These are phyloP conservation scores for Apodemia duryi DNA, from an alignment of 2,888 invertebrate species.

Conservation along the genomic window DNA sequence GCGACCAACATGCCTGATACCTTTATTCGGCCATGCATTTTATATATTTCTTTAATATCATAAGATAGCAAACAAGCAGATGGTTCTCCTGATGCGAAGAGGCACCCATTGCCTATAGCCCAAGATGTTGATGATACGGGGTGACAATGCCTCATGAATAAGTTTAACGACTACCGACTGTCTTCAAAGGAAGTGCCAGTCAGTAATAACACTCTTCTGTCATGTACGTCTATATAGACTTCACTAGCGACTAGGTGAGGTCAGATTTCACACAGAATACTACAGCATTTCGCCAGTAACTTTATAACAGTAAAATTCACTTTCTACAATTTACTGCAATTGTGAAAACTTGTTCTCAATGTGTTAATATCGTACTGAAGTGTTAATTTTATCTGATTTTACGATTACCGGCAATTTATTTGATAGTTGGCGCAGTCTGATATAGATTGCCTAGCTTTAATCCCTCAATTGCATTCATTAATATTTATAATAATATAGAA, in stretches of 20 bases:
- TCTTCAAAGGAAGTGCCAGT: no score
- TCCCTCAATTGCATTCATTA: constrained; percentile 1
- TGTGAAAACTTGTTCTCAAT: constrained; percentile 25
- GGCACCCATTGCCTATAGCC: no score
- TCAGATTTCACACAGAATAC: neutral
- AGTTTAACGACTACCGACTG: no score
- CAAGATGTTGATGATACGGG: no score
- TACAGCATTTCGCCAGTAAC: constrained; percentile 25
- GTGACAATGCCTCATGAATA: no score
- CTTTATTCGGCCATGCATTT: no score
- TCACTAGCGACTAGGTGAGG: neutral
- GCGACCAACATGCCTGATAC: no score
- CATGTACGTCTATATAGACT: neutral
- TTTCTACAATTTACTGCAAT: constrained; percentile 33
- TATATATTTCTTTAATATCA: no score
- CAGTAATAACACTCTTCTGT: no score
- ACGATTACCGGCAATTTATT: constrained; percentile 10
- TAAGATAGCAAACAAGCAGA: no score
- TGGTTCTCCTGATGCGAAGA: no score
- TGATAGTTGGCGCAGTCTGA: neutral
- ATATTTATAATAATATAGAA: constrained; percentile 1
- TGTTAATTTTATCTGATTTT: constrained; percentile 10
- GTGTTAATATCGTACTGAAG: constrained; percentile 15
- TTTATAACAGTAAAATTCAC: constrained; percentile 35
- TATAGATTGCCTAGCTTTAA: neutral